Evolutionary conservation across 2,888 invertebrate genomes (phyloP).

Genomic region (Drosophila percnosoma): DNA sequence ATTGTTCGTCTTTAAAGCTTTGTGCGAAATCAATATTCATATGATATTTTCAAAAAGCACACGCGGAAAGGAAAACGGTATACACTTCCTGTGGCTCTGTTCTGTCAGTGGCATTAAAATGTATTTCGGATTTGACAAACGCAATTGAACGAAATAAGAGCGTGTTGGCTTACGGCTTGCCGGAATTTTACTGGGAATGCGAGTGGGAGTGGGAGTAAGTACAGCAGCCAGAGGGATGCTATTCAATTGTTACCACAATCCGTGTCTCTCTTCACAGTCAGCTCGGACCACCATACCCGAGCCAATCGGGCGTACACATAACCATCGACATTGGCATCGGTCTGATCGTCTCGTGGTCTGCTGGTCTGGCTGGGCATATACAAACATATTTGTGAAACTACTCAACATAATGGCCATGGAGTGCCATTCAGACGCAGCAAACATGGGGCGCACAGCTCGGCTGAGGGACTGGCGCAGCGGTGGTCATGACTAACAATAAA

Average conservation of each 20-base stretch:
- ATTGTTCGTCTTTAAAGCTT: conserved; percentile 38
- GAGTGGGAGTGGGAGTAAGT: conserved; percentile 22
- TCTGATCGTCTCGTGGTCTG: conserved; percentile 2
- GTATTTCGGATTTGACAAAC: conserved; percentile 66
- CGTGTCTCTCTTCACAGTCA: conserved; percentile 40
- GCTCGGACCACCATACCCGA: conserved; percentile 43
- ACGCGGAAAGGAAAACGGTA: conserved; percentile 8
- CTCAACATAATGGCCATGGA: conserved; percentile 77
- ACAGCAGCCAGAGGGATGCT: conserved; percentile 27
- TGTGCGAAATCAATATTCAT: conserved; percentile 40
- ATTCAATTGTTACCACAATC: conserved; percentile 55
- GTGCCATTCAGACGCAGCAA: conserved; percentile 77
- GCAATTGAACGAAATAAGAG: conserved; percentile 73
- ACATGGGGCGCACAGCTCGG: conserved; percentile 38
- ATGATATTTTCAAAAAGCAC: conserved; percentile 25
- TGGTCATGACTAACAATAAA: conserved; percentile 71
- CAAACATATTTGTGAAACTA: conserved; percentile 78
- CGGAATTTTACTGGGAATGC: neutral
- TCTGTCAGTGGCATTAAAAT: conserved; percentile 58
- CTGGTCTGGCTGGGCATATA: conserved; percentile 31
- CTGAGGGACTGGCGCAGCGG: conserved; percentile 48
- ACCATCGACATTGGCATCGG: conserved; percentile 16
- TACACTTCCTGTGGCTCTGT: conserved; percentile 24
- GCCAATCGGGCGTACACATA: conserved; percentile 60
- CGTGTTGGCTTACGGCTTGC: conserved; percentile 36